Conservation (phyloP, 2,113 vertebrate species). For the Forbesichthys agassizii region DNA sequence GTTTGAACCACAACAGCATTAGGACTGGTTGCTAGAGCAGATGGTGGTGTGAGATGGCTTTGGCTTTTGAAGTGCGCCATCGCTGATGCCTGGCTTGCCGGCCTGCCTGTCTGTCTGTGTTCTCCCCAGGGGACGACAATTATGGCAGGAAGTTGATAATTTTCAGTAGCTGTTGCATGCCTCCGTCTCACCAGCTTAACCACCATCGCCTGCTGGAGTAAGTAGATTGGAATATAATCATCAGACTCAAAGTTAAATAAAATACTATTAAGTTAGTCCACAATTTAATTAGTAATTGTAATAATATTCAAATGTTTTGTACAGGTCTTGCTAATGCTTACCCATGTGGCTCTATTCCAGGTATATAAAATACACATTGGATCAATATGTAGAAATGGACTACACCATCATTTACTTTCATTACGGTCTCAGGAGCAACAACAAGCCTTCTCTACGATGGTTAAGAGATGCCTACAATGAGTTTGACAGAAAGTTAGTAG, state of each 20-base stretch:
- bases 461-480: constrained; percentile 81
- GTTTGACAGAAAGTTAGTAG: constrained; percentile 84
- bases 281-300: background rate
- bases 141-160: constrained; percentile 82
- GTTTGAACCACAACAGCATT: no score
- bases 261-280: background rate
- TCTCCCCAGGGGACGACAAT: constrained; percentile 80
- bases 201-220: constrained; percentile 84
- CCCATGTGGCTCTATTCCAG: constrained; percentile 57
- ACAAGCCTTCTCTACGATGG: constrained; percentile 85
- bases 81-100: background rate
- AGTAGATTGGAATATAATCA: constrained; percentile 38
- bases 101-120: constrained; percentile 11
- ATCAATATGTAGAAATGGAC: constrained; percentile 85
- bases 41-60: background rate
- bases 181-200: constrained; percentile 85
- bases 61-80: background rate
- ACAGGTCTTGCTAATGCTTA: background rate
- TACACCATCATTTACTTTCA: constrained; percentile 88
- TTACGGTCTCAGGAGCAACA: constrained; percentile 81
- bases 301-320: background rate
- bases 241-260: background rate
- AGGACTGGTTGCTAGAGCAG: no score
- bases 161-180: constrained; percentile 87
- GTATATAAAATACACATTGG: constrained; percentile 84